Conservation (phyloP, 2,113 vertebrate species). For the Piprites chloris region DNA sequence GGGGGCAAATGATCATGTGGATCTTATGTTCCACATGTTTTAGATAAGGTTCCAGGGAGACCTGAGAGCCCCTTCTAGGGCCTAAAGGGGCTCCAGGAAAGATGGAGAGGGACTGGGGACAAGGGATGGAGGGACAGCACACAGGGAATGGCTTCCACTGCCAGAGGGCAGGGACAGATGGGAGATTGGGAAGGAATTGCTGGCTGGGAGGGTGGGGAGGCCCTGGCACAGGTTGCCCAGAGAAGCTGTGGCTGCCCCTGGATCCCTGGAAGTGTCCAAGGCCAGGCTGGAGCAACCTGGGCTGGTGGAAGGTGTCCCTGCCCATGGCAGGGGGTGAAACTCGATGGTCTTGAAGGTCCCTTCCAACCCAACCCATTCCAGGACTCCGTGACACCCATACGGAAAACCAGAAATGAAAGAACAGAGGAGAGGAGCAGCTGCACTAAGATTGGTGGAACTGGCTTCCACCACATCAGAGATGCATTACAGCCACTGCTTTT, state of each 20-base stretch:
- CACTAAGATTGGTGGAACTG: too few species aligned
- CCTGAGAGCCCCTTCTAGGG: fast-evolving
- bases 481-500: fast-evolving
- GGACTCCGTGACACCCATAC: too few species aligned
- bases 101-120: neutral
- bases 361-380: neutral
- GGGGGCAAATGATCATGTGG: fast-evolving
- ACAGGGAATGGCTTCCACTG: neutral
- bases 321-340: neutral
- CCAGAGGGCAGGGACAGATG: neutral
- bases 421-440: neutral
- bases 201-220: neutral
- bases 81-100: neutral
- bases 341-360: neutral
- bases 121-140: neutral
- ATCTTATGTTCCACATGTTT: fast-evolving
- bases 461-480: neutral
- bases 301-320: neutral
- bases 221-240: neutral
- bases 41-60: neutral
- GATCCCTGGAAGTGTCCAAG: neutral
- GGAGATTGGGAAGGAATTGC: neutral
- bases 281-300: neutral
- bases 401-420: fast-evolving
- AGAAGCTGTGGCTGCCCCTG: neutral